These are phyloP conservation scores for Hydrochoerus hydrochaeris DNA, from an alignment of 2,113 vertebrate species.

Conservation along the genomic window DNA sequence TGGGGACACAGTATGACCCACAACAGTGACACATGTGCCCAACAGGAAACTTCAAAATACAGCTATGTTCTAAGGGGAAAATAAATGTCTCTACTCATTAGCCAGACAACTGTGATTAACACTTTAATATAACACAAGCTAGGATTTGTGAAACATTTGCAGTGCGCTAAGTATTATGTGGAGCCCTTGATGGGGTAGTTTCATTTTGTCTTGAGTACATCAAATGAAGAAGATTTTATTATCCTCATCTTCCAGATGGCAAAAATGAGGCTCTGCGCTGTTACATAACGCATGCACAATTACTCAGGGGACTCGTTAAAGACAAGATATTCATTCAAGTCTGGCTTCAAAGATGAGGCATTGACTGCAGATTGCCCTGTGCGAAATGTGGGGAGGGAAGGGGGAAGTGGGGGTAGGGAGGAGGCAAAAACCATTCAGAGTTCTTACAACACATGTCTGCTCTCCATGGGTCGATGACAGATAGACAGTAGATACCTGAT, in stretches of 20 bases:
- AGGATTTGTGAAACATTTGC: not conserved
- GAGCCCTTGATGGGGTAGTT: not conserved
- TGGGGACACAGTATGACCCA: not conserved
- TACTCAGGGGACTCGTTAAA: not conserved
- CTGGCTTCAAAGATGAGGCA: not conserved
- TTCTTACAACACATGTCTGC: not conserved
- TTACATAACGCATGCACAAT: not conserved
- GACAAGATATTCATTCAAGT: not conserved
- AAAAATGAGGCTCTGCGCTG: not conserved
- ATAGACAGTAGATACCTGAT: too few relatives aligned
- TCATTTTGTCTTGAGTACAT: not conserved
- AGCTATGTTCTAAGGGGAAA: not conserved
- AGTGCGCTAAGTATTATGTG: fast-evolving
- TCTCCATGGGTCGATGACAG: too few relatives aligned
- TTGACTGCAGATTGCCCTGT: not conserved
- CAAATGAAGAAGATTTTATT: not conserved
- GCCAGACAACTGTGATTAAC: not conserved
- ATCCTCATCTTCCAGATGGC: not conserved
- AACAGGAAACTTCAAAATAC: not conserved
- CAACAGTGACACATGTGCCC: too few relatives aligned
- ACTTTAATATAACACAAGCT: too few relatives aligned
- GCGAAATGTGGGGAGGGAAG: not conserved
- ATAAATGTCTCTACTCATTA: not conserved
- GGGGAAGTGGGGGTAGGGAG: not conserved
- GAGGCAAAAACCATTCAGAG: not conserved